These are phyloP conservation scores for Lottia gigantea DNA, from an alignment of 2,888 invertebrate species.

Conservation along the genomic window DNA sequence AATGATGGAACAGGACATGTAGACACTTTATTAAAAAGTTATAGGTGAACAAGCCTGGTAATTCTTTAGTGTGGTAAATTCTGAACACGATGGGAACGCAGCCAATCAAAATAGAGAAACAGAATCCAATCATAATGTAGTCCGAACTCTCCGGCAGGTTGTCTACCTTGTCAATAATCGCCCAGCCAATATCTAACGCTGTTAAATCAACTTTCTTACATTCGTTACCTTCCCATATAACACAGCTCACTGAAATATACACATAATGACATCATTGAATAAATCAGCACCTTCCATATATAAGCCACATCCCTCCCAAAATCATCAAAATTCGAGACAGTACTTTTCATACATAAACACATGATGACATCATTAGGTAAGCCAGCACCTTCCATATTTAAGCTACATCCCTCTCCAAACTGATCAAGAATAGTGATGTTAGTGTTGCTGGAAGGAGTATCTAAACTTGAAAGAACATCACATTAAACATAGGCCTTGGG, in stretches of 20 bases:
- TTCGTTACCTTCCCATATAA: conserved; percentile 92
- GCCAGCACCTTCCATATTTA: no score
- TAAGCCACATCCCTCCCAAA: no score
- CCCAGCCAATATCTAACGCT: conserved; percentile 93
- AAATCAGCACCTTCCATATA: no score
- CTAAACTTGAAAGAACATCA: no score
- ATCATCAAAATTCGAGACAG: neutral
- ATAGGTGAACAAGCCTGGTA: conserved; percentile 27
- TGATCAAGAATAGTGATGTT: no score
- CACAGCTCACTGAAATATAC: conserved; percentile 83
- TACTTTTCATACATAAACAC: neutral
- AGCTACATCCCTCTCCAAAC: no score
- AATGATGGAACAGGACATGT: conserved; percentile 29
- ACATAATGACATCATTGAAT: no score
- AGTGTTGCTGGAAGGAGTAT: no score
- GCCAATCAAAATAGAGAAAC: conserved; percentile 60
- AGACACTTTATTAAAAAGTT: conserved; percentile 31
- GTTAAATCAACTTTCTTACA: conserved; percentile 93
- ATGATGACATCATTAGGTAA: no score
- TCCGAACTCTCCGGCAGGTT: conserved; percentile 82
- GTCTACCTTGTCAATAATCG: conserved; percentile 91
- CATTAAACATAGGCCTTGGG: no score
- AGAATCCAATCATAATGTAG: conserved; percentile 76
- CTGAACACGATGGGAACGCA: conserved; percentile 59
- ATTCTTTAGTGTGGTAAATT: conserved; percentile 51